Percentiles rank a stretch among this genome's conserved stretches.
Conservation (phyloP, 2,888 invertebrate genomes). For the Chydorus sphaericus region DNA sequence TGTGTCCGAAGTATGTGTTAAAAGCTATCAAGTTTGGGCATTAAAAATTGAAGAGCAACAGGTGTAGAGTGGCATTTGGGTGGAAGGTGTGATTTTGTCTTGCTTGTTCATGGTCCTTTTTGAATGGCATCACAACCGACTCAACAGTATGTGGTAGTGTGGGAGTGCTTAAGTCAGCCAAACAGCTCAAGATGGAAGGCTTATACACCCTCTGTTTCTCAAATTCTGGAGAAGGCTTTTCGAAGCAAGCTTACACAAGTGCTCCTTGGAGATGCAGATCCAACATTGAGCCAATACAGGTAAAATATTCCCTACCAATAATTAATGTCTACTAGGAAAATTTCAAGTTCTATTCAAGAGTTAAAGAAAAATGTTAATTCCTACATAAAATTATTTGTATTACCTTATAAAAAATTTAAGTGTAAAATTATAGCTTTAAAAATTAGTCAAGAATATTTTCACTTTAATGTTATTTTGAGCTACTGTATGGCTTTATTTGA, state of each 20-base stretch:
- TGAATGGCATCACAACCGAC: no score
- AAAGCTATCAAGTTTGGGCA: no score
- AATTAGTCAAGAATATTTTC: background rate
- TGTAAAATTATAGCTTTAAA: background rate
- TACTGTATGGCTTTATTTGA: no score
- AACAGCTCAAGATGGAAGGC: slow-evolving; percentile 57
- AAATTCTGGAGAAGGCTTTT: slow-evolving; percentile 68
- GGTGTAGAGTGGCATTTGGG: no score
- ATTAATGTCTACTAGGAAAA: background rate
- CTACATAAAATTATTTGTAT: background rate
- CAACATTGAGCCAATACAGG: slow-evolving; percentile 57
- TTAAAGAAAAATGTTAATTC: background rate
- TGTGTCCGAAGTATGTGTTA: no score
- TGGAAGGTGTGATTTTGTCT: no score
- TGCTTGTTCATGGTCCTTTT: no score
- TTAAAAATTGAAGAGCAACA: no score
- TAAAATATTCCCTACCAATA: slow-evolving; percentile 41
- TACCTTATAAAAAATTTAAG: no score
- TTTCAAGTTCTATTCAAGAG: background rate
- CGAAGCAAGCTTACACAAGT: slow-evolving; percentile 68
- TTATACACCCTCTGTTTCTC: slow-evolving; percentile 69
- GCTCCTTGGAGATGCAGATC: slow-evolving; percentile 74
- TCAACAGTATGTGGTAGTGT: slow-evolving; percentile 63
- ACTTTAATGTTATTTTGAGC: slow-evolving; percentile 6
- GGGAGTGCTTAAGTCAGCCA: slow-evolving; percentile 60